Base-by-base conservation (phyloP, 2,888 invertebrate species). In the Clepsis dumicolana region DNA sequence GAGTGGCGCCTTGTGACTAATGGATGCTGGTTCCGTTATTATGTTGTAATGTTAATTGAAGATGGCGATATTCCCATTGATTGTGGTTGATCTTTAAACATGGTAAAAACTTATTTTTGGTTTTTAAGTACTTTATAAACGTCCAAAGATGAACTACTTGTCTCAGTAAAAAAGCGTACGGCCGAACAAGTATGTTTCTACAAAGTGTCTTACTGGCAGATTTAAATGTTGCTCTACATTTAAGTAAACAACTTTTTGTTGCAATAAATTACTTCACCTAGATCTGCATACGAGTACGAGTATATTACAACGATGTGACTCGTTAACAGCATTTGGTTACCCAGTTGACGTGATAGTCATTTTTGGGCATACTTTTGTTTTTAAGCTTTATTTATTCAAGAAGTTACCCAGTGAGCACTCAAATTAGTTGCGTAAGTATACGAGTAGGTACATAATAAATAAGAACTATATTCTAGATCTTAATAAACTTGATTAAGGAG, bases 331-430 rank as follows among this genome's bases (percentile, higher is more conserved):
- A 27, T 5, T 44, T 18, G 16, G 8, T 18, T 7, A 25, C 14
- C n/a, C 5, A 18, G 50, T 50, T 50, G 27, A 24, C 14, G 14
- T 35, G 52, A 52, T 38, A 24, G 48, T 16, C 16, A 53, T 35
- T 56, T 70, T 64, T 60, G 48, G 10, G 60, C 68, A 25, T 29
- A 59, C 64, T 67, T 66, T 59, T 50, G 27, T 64, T 60, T n/a
- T 67, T 83, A 83, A 83, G 80, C 54, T 78, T 82, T 86, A 88
- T 87, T 87, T 88, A 88, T 88, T 88, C 84, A 81, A 80, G 80
- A 81, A 80, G 80, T 78, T 75, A 75, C 72, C 62, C 65, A 60
- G 64, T 70, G 71, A 65, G 61, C 64, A 71, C 29, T 25, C 35
- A 59, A 32, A 59, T 60, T n/a, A 44, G 21, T 18, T 16, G 25